phyloP scores from a whole-genome alignment of 2,797 vertebrate genomes.

The Myioborus miniatus region DNA sequence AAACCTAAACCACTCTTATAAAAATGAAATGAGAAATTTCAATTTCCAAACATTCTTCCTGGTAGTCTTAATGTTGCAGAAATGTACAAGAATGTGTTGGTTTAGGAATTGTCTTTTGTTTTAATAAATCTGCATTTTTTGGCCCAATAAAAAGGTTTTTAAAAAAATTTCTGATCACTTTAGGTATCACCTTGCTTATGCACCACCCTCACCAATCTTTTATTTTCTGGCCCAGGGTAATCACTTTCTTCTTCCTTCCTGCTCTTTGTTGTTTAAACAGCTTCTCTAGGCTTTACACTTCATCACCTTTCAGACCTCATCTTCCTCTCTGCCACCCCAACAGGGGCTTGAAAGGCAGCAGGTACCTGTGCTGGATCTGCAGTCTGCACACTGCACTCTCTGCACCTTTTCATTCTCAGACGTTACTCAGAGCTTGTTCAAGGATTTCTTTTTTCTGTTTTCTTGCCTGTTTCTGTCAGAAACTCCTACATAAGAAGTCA shows the following conservation, averaged over 20 bases:
- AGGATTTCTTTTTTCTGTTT: background rate
- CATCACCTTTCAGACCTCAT: background rate
- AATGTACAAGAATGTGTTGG: background rate
- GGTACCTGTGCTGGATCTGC: background rate
- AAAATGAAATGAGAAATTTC: background rate
- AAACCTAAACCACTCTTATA: background rate
- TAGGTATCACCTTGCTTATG: background rate
- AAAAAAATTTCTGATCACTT: background rate
- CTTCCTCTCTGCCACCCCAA: background rate
- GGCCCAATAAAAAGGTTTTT: accelerated
- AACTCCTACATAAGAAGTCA: background rate
- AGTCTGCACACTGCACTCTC: accelerated
- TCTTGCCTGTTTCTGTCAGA: background rate
- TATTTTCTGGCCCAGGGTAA: background rate
- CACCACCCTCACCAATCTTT: background rate
- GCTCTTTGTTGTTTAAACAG: background rate
- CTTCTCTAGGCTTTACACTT: background rate
- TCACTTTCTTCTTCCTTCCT: background rate
- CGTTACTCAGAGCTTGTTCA: background rate
- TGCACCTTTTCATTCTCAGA: background rate
- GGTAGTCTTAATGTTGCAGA: background rate
- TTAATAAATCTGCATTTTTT: background rate
- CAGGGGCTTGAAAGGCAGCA: background rate
- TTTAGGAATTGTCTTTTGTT: background rate
- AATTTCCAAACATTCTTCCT: background rate